Evolutionary conservation across 2,113 vertebrate species (phyloP), one percentile per base, ranked within the genome.

Genomic region (Atherinomorus stipes): DNA sequence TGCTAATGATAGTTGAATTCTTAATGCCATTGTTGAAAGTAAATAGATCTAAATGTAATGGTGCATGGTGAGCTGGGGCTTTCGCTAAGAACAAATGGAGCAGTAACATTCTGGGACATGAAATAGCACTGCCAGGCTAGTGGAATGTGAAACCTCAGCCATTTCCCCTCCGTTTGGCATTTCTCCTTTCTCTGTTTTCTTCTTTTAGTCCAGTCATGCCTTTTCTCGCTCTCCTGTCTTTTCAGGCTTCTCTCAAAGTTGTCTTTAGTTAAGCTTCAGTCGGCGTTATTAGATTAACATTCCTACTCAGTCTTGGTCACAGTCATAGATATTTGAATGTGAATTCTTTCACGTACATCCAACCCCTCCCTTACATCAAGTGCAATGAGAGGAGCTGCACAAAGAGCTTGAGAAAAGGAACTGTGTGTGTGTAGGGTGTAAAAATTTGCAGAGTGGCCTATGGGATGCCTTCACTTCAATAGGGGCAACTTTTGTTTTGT

Each of bases 281-380:
- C 51, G 49, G 49, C 74, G 31, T 92, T 87, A 93, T 90, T 91
- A 88, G 90, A 92, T 93, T 92, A 92, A 90, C 90, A 92, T 93
- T 93, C 91, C 85, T 85, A 12, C 74, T 78, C 85, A 50, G 83
- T 53, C 71, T 74, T 40, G 86, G 90, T 88, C 91, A 88, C 84
- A 85, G 84, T 80, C 79, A 56, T 77, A 71, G 79, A 85, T 86
- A 76, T 87, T 71, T 88, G 79, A 90, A 89, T 88, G 87, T 16
- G 80, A 89, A 90, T 91, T 91, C 89, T 90, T 85, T 78, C 91
- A 85, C 87, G 74, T 84, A 80, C 54, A 64, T 74, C 70, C 64
- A 71, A 57, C 70, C 80, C 77, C 85, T 83, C 76, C 79, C 78
- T 89, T 83, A 78, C 66, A 89, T 91, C 89, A 85, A 86, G 85